Base-by-base conservation (phyloP, 2,113 vertebrate species). In the Mesocricetus auratus region DNA sequence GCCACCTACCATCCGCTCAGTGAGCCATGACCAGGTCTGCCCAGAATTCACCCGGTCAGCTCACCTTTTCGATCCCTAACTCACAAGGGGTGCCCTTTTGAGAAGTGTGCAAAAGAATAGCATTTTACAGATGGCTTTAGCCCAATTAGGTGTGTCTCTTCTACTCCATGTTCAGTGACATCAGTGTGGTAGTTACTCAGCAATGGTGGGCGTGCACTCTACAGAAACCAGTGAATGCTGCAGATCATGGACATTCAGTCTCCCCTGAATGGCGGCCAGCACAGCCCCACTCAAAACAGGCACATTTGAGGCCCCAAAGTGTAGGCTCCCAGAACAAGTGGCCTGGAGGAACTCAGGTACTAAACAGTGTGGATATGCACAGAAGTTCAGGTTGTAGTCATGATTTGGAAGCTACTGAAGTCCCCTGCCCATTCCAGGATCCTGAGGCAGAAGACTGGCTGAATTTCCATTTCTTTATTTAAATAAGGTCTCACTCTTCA, bases 321-420 rank as follows among this genome's bases (percentile, higher is more conserved):
- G 62, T 26, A 33, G 88, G 73, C 77, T 6, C 50, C 4, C 62
- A 78, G 64, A 47, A 71, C 47, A 74, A 7, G 2, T 6, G 12
- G 39, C 24, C 77, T 87, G 33, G 75, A 90, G 74, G 36, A 53
- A 53, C 75, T 60, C 90, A 36, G 42, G 31, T 13, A 36, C 13
- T 83, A 62, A 42, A 42, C 50, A 74, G 56, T 62, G 47, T 29
- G 15, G 56, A 87, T 56, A 26, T 71, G 12, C 36, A 47, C 31
- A 2, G 79, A 90, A 78, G 69, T 78, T 75, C 47, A 78, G 21
- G 21, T 21, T 62, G 45, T 66, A 33, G 29, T 42, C 81, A 29
- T 58, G 88, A 69, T 69, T 91, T 39, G 50, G 75, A 93, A 86
- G 81, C 78, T 62, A 8, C 90, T 88, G 60, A 69, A 64, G 74